These are phyloP conservation scores for Drosophila mojavensis DNA, from an alignment of 1,140 invertebrate species.

Conservation along the genomic window DNA sequence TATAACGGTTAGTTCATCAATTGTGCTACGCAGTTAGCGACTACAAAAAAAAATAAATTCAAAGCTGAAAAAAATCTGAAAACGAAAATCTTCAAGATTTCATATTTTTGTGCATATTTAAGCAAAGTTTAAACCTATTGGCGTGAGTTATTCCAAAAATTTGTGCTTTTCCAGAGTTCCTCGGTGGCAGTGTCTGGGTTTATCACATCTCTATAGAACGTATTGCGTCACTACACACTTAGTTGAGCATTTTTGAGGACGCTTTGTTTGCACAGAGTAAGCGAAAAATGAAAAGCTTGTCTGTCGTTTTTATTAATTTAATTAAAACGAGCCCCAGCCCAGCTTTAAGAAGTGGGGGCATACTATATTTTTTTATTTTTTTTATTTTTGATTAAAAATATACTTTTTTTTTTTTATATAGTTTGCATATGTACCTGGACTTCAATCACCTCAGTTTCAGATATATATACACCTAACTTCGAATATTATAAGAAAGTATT, in stretches of 20 bases:
- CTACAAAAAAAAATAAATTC: background rate
- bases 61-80: background rate
- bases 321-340: conserved; percentile 15
- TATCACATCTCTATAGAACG: conserved; percentile 15
- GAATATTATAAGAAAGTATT: too few relatives aligned
- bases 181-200: conserved; percentile 2
- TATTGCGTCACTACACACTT: conserved; percentile 44
- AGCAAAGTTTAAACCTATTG: background rate
- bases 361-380: too few relatives aligned
- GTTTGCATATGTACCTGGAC: too few relatives aligned
- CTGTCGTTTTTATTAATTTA: conserved; percentile 28
- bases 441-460: too few relatives aligned
- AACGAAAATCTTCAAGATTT: background rate
- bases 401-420: background rate
- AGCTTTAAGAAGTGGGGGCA: background rate
- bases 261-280: conserved; percentile 35
- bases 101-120: conserved; percentile 8
- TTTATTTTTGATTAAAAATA: background rate
- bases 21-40: conserved; percentile 30
- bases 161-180: background rate
- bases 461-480: too few relatives aligned
- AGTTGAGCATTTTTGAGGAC: conserved; percentile 29
- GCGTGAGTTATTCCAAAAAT: background rate
- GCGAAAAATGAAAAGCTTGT: conserved; percentile 10
- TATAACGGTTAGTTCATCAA: conserved; percentile 72